A percentile compares a stretch with the other conserved stretches of the same genome.
Conservation (phyloP, 2,113 vertebrate species). For the Coryphaenoides rupestris region DNA sequence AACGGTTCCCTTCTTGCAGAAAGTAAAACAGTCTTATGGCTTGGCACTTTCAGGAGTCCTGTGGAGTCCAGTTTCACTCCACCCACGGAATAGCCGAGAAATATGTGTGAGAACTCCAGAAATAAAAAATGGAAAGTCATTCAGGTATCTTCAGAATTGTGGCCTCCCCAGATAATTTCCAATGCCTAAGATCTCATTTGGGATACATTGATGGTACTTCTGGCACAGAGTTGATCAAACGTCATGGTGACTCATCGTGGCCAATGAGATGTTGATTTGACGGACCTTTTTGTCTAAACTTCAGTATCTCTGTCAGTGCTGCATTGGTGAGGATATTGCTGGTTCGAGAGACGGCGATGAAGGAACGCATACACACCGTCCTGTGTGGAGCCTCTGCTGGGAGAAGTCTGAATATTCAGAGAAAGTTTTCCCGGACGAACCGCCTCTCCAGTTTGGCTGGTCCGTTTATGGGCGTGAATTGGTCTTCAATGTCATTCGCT, state of each 20-base stretch:
- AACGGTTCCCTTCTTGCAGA: slow-evolving; percentile 50
- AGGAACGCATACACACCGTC: too few relatives aligned
- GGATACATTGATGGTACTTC: too few relatives aligned
- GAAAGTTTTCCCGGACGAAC: slow-evolving; percentile 59
- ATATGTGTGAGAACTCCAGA: neutral
- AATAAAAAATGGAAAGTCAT: too few relatives aligned
- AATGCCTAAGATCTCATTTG: too few relatives aligned
- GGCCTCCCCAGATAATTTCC: too few relatives aligned
- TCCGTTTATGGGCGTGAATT: slow-evolving; percentile 69
- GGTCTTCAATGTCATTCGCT: slow-evolving; percentile 64
- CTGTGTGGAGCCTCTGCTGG: slow-evolving; percentile 39
- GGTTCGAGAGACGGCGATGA: too few relatives aligned
- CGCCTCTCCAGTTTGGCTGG: slow-evolving; percentile 67
- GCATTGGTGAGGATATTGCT: too few relatives aligned
- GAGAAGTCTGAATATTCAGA: slow-evolving; percentile 58
- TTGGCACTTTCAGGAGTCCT: slow-evolving; percentile 35
- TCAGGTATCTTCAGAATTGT: slow-evolving; percentile 16
- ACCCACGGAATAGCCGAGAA: slow-evolving; percentile 61
- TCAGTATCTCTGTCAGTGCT: too few relatives aligned
- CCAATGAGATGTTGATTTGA: too few relatives aligned
- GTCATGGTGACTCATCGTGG: too few relatives aligned
- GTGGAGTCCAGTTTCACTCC: slow-evolving; percentile 36
- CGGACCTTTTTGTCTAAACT: too few relatives aligned
- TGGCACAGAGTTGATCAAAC: too few relatives aligned
- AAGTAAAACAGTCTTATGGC: slow-evolving; percentile 62